Conservation (phyloP, 2,888 invertebrate species). For the Patella pellucida region DNA sequence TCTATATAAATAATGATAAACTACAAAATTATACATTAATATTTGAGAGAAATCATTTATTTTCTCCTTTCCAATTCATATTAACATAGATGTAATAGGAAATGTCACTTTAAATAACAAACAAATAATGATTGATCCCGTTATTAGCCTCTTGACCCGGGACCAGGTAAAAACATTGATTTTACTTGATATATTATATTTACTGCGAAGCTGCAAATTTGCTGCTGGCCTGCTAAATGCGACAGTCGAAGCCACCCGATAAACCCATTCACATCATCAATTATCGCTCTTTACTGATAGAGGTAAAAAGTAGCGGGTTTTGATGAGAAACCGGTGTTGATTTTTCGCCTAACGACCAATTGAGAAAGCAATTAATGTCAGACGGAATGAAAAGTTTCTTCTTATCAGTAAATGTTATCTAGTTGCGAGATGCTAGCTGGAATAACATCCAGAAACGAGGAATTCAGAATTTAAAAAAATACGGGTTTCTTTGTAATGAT, state of each 20-base stretch:
- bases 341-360: slow-evolving; percentile 4
- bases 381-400: slow-evolving; percentile 1
- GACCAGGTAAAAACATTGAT: not conserved
- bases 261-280: slow-evolving; percentile 7
- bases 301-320: slow-evolving; percentile 1
- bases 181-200: not conserved
- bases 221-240: not conserved
- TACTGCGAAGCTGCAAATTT: not conserved
- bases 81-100: no score
- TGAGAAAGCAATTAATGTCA: slow-evolving; percentile 10
- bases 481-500: no score
- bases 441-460: no score
- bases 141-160: no score
- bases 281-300: slow-evolving; percentile 10
- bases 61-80: no score
- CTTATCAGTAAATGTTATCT: not conserved
- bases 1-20: no score
- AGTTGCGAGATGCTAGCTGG: no score
- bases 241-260: slow-evolving; percentile 2
- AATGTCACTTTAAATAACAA: no score
- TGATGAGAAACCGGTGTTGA: slow-evolving; percentile 8
- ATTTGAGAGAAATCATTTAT: no score
- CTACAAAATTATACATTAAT: no score
- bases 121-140: no score
- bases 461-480: no score